Evolutionary conservation across 2,113 vertebrate genomes (phyloP), one percentile per base, ranked within the genome.

Genomic region (Fukomys damarensis): DNA sequence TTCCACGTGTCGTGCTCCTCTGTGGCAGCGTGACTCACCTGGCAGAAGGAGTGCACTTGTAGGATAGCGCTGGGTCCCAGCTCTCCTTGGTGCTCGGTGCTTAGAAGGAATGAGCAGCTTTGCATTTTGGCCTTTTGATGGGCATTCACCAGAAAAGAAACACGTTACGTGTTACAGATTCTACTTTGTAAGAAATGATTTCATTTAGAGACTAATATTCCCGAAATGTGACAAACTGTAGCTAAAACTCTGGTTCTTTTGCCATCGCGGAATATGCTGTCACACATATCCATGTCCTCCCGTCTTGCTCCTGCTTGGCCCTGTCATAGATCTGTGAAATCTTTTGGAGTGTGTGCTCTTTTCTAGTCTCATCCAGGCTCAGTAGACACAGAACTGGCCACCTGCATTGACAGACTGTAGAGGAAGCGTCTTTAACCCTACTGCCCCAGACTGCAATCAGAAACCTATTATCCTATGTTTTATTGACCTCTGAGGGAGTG

Each of bases 121-220:
- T 65, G 63, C 17, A 16, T 28, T 90, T 74, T 22, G 24, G 54
- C 30, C n/a, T 74, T 79, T 87, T 41, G 32, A 28, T 0, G 0
- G 0, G 46, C 38, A n/a, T 24, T 43, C 35, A 38, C 54, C 83
- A 20, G 41, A 76, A 82, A 38, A 72, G 89, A 85, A 79, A 59
- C 7, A 5, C 82, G 10, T 35, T 82, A 59, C 6, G 5, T 76
- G 12, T 43, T 82, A n/a, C 22, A 49, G 26, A 41, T 59, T 89
- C 61, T 91, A 46, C 2, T 83, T 92, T 91, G 70, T 66, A 68
- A 94, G 76, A 92, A 87, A 41, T 66, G 43, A 17, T 80, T 92
- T 90, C 88, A 24, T 58, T 59, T 70, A 49, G 76, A 68, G 22
- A 79, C 46, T 61, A 89, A 22, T 30, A 87, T 61, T 43, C 43